Base-by-base conservation (phyloP, 1,140 invertebrate genomes). In the Pseudobourletiella spinata region DNA sequence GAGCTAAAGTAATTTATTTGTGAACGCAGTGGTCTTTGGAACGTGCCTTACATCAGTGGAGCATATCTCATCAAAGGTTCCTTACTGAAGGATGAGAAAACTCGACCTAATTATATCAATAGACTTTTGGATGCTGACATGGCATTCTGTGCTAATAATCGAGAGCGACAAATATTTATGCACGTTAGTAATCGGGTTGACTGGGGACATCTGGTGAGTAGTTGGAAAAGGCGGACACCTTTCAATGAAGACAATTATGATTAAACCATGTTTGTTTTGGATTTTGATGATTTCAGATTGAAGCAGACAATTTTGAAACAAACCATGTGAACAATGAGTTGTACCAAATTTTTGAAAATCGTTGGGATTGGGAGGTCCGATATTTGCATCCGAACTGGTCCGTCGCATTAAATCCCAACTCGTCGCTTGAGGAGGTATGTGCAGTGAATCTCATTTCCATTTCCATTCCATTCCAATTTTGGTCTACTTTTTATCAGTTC, bases 261-360 rank as follows among this genome's bases (percentile, higher is more conserved):
- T 14, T 51, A 51, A 15, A 11, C 15, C 14, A 51, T 20, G 11
- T 15, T 20, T 20, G 15, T 15, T 51, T 20, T 15, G 15, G 48
- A 14, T n/a, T n/a, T 50, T 50, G 22, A 50, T 50, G 15, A 55
- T 28, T 11, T 55, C 30, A 26, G 6, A n/a, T n/a, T n/a, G n/a
- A n/a, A n/a, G n/a, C n/a, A n/a, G n/a, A n/a, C n/a, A n/a, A n/a
- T n/a, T n/a, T 85, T 73, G 85, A 94, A 71, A 84, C 81, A 0
- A 82, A 74, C 1, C 80, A 83, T 57, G 79, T 83, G 0, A 79
- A 93, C 75, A 89, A 89, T 15, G 94, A 99, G 70, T 75, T 99
- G 67, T 98, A 94, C 76, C 87, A 98, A 73, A 80, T 98, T 30
- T 84, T 93, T 29, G 86, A 88, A 48, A 99, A 99, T 76, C 84